Conservation (phyloP, 2,113 vertebrate genomes). For the Apodemus sylvaticus region DNA sequence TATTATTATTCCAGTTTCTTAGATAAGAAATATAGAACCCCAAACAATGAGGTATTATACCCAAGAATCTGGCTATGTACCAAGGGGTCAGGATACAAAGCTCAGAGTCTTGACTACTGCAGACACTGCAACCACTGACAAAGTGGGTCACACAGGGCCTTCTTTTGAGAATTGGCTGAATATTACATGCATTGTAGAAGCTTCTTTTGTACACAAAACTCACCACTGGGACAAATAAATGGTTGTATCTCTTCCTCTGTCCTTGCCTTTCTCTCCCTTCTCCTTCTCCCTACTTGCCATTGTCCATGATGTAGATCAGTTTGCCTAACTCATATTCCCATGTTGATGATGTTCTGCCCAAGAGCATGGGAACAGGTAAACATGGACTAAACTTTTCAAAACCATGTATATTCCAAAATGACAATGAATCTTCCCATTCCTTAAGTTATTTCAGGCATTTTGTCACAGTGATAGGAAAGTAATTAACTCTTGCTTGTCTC, state of each 20-base stretch:
- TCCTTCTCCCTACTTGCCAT: neutral
- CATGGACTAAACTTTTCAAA: neutral
- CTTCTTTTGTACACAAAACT: neutral
- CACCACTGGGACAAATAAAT: neutral
- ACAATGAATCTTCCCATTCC: neutral
- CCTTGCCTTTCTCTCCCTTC: neutral
- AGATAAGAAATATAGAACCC: constrained; percentile 16
- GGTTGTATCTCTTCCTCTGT: neutral
- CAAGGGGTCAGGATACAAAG: neutral
- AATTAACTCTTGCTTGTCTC: neutral
- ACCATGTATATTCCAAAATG: neutral
- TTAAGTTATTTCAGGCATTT: neutral
- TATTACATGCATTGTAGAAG: neutral
- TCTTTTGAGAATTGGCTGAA: neutral
- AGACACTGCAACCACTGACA: neutral
- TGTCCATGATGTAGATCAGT: neutral
- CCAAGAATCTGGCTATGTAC: neutral
- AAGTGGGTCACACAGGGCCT: neutral
- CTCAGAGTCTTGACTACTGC: neutral
- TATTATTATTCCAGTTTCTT: neutral
- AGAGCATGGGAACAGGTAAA: neutral
- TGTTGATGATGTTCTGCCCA: neutral
- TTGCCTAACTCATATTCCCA: neutral
- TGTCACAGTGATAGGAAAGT: neutral
- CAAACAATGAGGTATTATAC: neutral